Evolutionary conservation across 2,113 vertebrate species (phyloP).

Genomic region (Hyaena hyaena): DNA sequence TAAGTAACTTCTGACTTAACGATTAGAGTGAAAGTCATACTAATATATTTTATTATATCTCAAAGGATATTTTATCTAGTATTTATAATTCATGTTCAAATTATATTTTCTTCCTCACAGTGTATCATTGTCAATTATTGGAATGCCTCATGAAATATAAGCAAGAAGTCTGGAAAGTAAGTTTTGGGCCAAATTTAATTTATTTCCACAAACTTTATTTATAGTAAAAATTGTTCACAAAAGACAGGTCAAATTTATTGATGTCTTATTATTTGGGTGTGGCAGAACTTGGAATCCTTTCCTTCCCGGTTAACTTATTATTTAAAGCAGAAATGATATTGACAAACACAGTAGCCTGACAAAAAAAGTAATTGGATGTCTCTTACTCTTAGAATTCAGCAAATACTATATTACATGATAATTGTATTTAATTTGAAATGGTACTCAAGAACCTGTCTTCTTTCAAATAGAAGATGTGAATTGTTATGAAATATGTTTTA

Average conservation of each 20-base stretch:
- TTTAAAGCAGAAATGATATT: constrained; percentile 52
- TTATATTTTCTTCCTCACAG: constrained; percentile 86
- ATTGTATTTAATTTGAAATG: constrained; percentile 58
- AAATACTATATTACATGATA: constrained; percentile 28
- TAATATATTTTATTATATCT: constrained; percentile 50
- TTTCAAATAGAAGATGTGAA: constrained; percentile 39
- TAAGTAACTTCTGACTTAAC: constrained; percentile 52
- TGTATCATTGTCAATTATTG: constrained; percentile 99
- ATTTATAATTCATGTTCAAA: constrained; percentile 68
- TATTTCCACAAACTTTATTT: constrained; percentile 62
- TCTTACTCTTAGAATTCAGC: constrained; percentile 50
- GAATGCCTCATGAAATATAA: constrained; percentile 99
- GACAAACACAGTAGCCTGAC: background rate
- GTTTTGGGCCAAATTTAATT: constrained; percentile 77
- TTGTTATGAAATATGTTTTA: constrained; percentile 63
- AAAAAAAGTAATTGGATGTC: constrained; percentile 36
- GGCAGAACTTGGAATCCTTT: constrained; percentile 14
- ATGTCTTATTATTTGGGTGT: background rate
- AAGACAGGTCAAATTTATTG: constrained; percentile 48
- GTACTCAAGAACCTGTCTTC: constrained; percentile 32
- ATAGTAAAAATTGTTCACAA: constrained; percentile 63
- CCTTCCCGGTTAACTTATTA: constrained; percentile 34
- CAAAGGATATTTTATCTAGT: constrained; percentile 54
- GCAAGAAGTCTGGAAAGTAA: constrained; percentile 99
- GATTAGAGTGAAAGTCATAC: constrained; percentile 35